These are phyloP conservation scores for Papilio aristodemus DNA, from an alignment of 1,140 invertebrate genomes.

Conservation along the genomic window DNA sequence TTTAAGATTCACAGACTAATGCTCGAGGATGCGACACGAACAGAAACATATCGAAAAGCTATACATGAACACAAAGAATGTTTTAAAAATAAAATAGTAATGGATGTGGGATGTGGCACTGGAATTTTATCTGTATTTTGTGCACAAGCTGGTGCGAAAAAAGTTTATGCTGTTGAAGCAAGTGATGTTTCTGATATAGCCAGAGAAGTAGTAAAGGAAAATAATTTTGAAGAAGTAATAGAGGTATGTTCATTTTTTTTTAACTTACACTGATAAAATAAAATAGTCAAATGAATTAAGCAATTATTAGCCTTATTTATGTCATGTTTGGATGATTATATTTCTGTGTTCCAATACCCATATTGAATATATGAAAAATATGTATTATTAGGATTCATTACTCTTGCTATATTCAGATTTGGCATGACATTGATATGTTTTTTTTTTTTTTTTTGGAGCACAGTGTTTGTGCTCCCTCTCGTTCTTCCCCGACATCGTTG, in stretches of 20 bases:
- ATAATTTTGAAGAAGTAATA: slow-evolving; percentile 80
- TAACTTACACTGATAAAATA: too few species aligned
- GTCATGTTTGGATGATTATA: too few species aligned
- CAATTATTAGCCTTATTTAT: too few species aligned
- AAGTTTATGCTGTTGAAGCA: slow-evolving; percentile 96
- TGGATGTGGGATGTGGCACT: slow-evolving; percentile 98
- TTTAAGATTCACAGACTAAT: slow-evolving; percentile 88
- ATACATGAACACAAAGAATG: slow-evolving; percentile 86
- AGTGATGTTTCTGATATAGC: slow-evolving; percentile 94
- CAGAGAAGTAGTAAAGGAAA: slow-evolving; percentile 91
- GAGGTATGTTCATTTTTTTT: slow-evolving; percentile 69
- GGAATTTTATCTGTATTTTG: slow-evolving; percentile 98
- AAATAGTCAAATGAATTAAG: too few species aligned
- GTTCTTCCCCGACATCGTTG: too few species aligned
- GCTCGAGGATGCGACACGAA: slow-evolving; percentile 90
- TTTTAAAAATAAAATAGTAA: slow-evolving; percentile 88
- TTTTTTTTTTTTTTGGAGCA: too few species aligned
- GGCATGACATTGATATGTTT: too few species aligned
- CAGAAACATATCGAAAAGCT: slow-evolving; percentile 90
- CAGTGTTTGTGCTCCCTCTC: too few species aligned
- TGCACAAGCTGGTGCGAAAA: slow-evolving; percentile 94
- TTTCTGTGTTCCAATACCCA: too few species aligned
- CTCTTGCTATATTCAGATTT: too few species aligned
- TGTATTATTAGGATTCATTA: too few species aligned
- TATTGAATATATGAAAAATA: too few species aligned